Conservation (phyloP, 2,113 vertebrate species). For the Scophthalmus maximus region DNA sequence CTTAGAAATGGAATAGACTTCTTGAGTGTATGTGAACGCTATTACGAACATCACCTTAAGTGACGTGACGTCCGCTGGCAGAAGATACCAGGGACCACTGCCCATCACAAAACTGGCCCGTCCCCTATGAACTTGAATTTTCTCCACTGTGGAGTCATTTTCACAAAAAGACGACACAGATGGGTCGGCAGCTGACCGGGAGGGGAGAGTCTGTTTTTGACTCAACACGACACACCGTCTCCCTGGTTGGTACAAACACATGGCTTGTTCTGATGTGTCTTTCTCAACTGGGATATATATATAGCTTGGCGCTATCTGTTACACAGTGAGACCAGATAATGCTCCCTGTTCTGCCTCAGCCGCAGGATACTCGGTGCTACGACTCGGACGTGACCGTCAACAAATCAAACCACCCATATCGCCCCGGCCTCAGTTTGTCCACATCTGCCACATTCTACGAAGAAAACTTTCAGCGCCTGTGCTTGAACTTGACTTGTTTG, state of each 20-base stretch:
- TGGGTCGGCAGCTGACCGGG: not conserved
- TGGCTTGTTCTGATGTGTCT: slow-evolving; percentile 61
- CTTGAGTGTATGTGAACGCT: too few relatives aligned
- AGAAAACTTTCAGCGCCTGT: not conserved
- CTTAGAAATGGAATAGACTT: too few relatives aligned
- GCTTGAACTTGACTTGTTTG: not conserved
- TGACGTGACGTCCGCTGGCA: not conserved
- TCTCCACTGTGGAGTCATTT: not conserved
- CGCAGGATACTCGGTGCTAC: slow-evolving; percentile 9
- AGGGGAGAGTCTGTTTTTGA: slow-evolving; percentile 45
- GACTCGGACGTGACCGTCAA: slow-evolving; percentile 29
- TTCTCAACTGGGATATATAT: slow-evolving; percentile 75
- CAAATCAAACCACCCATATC: not conserved
- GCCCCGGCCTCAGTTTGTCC: not conserved
- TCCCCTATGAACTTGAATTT: not conserved
- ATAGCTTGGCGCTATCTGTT: slow-evolving; percentile 74
- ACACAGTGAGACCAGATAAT: slow-evolving; percentile 68
- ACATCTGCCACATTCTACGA: not conserved
- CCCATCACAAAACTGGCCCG: not conserved
- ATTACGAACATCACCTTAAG: not conserved
- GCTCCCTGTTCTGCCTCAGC: slow-evolving; percentile 63
- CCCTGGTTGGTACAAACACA: slow-evolving; percentile 48
- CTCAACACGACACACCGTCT: slow-evolving; percentile 36
- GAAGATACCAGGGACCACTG: not conserved
- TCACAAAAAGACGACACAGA: slow-evolving; percentile 18